Base-by-base conservation (phyloP, 2,113 vertebrate genomes). In the Tyto alba region DNA sequence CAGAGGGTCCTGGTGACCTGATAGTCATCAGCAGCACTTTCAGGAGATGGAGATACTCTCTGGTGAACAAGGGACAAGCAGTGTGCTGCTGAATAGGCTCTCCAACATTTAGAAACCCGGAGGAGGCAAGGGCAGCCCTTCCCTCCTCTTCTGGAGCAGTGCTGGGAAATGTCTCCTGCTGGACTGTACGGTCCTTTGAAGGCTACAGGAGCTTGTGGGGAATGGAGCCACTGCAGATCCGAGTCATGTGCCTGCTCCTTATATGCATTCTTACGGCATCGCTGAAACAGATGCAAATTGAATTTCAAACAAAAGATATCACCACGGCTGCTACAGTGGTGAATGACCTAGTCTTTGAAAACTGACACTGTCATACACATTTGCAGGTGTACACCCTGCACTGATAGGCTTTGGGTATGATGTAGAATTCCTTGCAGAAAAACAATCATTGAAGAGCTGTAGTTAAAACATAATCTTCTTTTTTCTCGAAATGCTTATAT, bases 241-340 rank as follows among this genome's bases (percentile, higher is more conserved):
- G 10, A 85, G 87, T 86, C 57, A 12, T 77, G 40, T 73, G 74
- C n/a, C 47, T 64, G 34, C 30, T 95, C 60, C 83, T 96, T 62
- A 75, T 71, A 69, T 57, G 52, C 34, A 45, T 96, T 91, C 94
- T 75, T 85, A 67, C 30, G 74, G 75, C 55, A 85, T 96, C 79
- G 95, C 89, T 93, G 81, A 62, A 95, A 89, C 60, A 52, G 74
- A 95, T 95, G 90, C 94, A 94, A 95, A 86, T 78, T 95, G 89
- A 89, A 95, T 97, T 96, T 97, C 91, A 92, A 96, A 94, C 87
- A 92, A 91, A 93, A 96, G 74, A 38, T 79, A 83, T 56, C 29
- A 14, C 75, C 72, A 57, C 7, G 48, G 72, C 85, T 83, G 85
- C 71, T 89, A 57, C 32, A 32, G 53, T 87, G 68, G 89, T 56